Evolutionary conservation across 2,113 vertebrate species (phyloP).

Genomic region (Haplochromis vanheusdeni): DNA sequence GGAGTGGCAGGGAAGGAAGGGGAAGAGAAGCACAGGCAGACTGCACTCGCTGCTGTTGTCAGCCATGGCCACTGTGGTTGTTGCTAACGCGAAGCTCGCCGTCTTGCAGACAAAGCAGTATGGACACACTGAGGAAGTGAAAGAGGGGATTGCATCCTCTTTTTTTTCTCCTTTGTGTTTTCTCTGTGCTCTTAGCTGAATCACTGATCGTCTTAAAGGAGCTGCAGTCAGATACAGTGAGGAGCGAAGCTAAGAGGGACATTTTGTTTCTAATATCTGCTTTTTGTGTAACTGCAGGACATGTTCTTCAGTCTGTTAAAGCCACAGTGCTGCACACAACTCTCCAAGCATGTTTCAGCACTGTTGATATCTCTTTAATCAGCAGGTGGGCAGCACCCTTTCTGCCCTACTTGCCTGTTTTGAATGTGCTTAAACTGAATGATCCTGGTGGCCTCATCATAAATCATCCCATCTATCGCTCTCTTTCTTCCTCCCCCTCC

Average conservation of each 20-base stretch:
- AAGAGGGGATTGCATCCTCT: not conserved
- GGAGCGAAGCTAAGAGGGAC: not conserved
- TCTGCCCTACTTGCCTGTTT: not conserved
- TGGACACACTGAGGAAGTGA: slow-evolving; percentile 24
- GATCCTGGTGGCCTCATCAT: not conserved
- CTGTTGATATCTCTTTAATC: slow-evolving; percentile 10
- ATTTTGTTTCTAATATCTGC: slow-evolving; percentile 5
- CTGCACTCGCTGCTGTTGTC: slow-evolving; percentile 42
- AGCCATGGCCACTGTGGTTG: slow-evolving; percentile 16
- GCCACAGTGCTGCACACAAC: slow-evolving; percentile 13
- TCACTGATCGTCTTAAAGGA: not conserved
- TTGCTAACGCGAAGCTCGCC: not conserved
- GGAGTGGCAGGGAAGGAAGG: slow-evolving; percentile 53
- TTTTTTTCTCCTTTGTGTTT: not conserved
- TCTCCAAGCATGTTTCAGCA: slow-evolving; percentile 34
- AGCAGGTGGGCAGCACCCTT: slow-evolving; percentile 42
- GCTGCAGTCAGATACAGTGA: not conserved
- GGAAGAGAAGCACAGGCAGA: slow-evolving; percentile 46
- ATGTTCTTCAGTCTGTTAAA: slow-evolving; percentile 52
- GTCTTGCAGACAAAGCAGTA: slow-evolving; percentile 11
- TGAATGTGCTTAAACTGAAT: not conserved
- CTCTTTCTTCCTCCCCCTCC: not conserved
- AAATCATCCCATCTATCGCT: not conserved
- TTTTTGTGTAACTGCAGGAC: slow-evolving; percentile 49
- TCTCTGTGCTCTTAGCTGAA: not conserved